These are phyloP conservation scores for Rattus rattus DNA, from an alignment of 2,113 vertebrate species.

Conservation along the genomic window DNA sequence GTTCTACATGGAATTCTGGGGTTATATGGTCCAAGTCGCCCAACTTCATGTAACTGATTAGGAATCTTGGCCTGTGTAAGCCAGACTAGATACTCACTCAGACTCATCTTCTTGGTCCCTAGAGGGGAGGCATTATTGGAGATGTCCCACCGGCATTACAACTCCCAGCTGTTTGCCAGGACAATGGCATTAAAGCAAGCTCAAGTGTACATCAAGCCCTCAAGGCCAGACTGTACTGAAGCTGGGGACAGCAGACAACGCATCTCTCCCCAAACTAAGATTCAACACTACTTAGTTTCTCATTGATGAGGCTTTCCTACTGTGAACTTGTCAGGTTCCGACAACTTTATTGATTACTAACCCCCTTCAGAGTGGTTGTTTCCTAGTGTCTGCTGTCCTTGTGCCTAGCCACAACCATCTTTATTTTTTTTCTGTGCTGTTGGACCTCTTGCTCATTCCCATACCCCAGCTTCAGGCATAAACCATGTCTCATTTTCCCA, in stretches of 20 bases:
- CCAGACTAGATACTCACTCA: neutral
- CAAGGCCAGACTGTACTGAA: neutral
- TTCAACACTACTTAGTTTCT: neutral
- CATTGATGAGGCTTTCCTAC: neutral
- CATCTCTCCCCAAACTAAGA: neutral
- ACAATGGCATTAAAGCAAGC: too few relatives aligned
- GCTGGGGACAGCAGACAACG: neutral
- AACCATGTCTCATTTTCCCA: neutral
- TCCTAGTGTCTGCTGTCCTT: neutral
- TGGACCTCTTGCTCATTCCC: neutral
- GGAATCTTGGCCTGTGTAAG: neutral
- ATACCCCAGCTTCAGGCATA: too few relatives aligned
- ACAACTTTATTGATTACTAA: neutral
- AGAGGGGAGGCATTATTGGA: neutral
- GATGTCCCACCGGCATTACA: neutral
- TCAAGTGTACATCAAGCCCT: neutral
- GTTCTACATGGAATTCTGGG: neutral
- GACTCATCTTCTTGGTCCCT: too few relatives aligned
- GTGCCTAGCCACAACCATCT: neutral
- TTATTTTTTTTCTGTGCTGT: neutral
- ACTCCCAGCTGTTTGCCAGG: neutral
- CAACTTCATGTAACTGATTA: neutral
- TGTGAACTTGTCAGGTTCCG: neutral
- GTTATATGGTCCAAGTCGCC: neutral
- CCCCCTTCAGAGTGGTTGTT: neutral